Evolutionary conservation across 1,140 invertebrate genomes (phyloP), one percentile per base, ranked within the genome.

Genomic region (Listronotus oregonensis): DNA sequence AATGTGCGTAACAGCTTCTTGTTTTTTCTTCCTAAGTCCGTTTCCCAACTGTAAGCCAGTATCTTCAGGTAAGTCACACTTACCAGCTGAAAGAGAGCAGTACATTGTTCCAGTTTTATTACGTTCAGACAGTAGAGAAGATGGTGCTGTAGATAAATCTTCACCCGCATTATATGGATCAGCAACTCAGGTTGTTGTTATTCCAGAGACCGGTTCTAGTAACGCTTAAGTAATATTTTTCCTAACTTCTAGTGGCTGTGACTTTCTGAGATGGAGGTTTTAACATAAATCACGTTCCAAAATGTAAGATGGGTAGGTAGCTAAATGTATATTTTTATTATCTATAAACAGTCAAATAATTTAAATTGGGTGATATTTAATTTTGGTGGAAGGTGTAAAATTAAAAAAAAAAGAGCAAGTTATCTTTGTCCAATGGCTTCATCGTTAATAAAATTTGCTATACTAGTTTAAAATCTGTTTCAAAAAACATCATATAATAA

Each of bases 41-140:
- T 85, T 85, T 74, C 84, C 84, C 6, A 81, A 80, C 50, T 85
- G 84, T 71, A 82, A 79, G 18, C 80, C 83, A 1, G 47, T 37
- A 32, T 34, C 60, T 52, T 51, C 67, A 31, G 52, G 15, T 43
- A 73, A 80, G 37, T 79, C 79, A 43, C 80, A 81, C 59, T 76
- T 81, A 10, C 77, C 77, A 60, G 74, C 82, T 15, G 70, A 77
- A 18, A 80, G 79, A 55, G 80, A 81, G 15, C 80, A 83, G 59
- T 85, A 85, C 71, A 78, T 84, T 10, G 84, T 84, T 0, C 84
- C 84, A 0, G 84, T 83, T 32, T 71, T 85, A 18, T 71, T 78
- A 12, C 85, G 81, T 71, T 82, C 82, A 1, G 55, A 81, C 14
- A 80, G 81, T 60, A 67, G 74, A 50, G 40, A 69, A 51, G 44